Evolutionary conservation across 2,888 invertebrate genomes (phyloP).

Genomic region (Parascotia fuliginaria): DNA sequence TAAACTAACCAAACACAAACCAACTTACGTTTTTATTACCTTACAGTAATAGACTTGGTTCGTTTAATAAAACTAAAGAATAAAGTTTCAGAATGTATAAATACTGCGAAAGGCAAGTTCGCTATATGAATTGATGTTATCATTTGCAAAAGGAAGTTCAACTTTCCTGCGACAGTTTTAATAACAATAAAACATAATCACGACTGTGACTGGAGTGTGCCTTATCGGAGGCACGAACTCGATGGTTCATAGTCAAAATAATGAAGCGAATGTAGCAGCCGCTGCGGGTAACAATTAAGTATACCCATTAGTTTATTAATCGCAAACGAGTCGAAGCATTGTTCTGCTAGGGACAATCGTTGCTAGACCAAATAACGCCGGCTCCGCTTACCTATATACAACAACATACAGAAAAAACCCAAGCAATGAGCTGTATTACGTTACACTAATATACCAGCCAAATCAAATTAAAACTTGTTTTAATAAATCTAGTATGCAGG

Average conservation of each 20-base stretch:
- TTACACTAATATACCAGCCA: constrained; percentile 61
- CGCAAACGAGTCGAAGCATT: constrained; percentile 68
- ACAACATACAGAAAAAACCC: constrained; percentile 63
- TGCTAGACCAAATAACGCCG: constrained; percentile 81
- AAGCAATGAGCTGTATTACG: constrained; percentile 53
- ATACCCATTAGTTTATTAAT: constrained; percentile 81
- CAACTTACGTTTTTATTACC: too few species aligned
- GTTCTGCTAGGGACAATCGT: constrained; percentile 77
- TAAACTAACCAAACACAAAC: too few species aligned
- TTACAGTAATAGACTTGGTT: too few species aligned
- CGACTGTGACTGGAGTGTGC: constrained; percentile 64
- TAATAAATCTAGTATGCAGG: too few species aligned
- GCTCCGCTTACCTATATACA: constrained; percentile 68
- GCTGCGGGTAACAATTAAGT: constrained; percentile 71
- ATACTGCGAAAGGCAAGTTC: background rate
- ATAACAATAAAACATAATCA: constrained; percentile 67
- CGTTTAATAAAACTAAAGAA: too few species aligned
- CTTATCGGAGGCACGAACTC: constrained; percentile 78
- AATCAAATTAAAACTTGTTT: constrained; percentile 18
- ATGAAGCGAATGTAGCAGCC: constrained; percentile 58
- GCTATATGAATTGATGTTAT: constrained; percentile 44
- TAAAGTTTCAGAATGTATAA: too few species aligned
- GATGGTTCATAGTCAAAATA: constrained; percentile 82
- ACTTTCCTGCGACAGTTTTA: constrained; percentile 64
- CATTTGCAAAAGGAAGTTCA: constrained; percentile 61